Evolutionary conservation across 2,888 invertebrate species (phyloP).

Genomic region (Thereva nobilitata): DNA sequence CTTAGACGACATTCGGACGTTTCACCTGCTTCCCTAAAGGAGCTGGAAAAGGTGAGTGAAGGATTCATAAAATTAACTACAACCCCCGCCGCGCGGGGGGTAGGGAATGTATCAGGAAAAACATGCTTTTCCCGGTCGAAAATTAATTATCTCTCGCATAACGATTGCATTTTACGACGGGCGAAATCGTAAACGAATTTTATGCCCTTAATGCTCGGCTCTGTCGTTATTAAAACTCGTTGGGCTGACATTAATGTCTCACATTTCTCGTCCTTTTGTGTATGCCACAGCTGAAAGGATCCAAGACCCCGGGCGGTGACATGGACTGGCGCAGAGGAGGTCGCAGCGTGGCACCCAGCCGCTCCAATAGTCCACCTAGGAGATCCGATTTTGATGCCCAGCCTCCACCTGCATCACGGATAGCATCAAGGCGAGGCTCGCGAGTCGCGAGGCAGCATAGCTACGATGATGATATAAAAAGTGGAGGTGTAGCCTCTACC

Average conservation of each 20-base stretch:
- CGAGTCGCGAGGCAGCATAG: conserved; percentile 76
- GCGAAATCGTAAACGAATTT: conserved; percentile 40
- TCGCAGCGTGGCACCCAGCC: conserved; percentile 67
- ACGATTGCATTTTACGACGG: conserved; percentile 36
- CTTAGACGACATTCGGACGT: conserved; percentile 83
- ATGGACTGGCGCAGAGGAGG: conserved; percentile 64
- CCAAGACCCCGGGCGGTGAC: conserved; percentile 61
- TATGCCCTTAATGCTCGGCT: conserved; percentile 45
- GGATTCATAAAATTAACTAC: not conserved
- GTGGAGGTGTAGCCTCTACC: conserved; percentile 47
- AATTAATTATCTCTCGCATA: conserved; percentile 22
- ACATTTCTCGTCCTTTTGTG: not conserved
- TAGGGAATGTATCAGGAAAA: not conserved
- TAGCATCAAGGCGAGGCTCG: conserved; percentile 64
- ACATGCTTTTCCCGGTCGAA: not conserved
- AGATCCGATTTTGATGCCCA: conserved; percentile 50
- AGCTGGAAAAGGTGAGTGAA: conserved; percentile 77
- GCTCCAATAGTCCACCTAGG: conserved; percentile 64
- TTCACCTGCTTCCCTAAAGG: conserved; percentile 83
- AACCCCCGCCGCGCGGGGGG: not conserved
- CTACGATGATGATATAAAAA: conserved; percentile 77
- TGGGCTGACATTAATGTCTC: conserved; percentile 5
- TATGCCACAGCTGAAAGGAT: conserved; percentile 67
- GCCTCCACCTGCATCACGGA: conserved; percentile 54
- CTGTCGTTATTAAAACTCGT: conserved; percentile 18